Conservation (phyloP, 2,113 vertebrate genomes). For the Aix galericulata region DNA sequence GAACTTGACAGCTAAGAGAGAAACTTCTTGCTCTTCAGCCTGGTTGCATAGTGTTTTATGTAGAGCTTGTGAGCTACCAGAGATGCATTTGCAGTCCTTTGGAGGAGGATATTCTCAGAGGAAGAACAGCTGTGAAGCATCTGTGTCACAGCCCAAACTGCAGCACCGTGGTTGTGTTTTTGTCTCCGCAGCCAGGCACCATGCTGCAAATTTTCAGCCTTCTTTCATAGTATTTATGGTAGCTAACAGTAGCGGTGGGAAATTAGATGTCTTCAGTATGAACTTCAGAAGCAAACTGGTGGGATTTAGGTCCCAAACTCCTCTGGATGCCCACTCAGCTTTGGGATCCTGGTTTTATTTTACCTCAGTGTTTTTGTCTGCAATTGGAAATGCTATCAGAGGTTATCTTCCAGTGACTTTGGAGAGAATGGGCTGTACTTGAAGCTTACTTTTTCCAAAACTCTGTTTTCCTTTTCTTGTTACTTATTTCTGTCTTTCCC, state of each 20-base stretch:
- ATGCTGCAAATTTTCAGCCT: background rate
- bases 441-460: background rate
- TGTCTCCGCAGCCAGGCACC: background rate
- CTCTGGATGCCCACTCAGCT: rapidly evolving
- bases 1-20: background rate
- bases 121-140: background rate
- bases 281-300: background rate
- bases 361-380: background rate
- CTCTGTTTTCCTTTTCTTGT: background rate
- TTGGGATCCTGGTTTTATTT: background rate
- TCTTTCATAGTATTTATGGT: background rate
- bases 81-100: background rate
- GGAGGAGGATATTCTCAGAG: background rate
- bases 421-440: background rate
- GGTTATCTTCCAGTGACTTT: background rate
- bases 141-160: background rate
- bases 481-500: background rate
- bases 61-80: background rate
- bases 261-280: background rate
- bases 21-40: background rate
- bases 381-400: background rate
- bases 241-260: background rate
- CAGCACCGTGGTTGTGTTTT: background rate
- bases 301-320: background rate
- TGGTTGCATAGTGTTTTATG: background rate